Conservation (phyloP, 2,888 invertebrate species). For the Encarsia formosa region DNA sequence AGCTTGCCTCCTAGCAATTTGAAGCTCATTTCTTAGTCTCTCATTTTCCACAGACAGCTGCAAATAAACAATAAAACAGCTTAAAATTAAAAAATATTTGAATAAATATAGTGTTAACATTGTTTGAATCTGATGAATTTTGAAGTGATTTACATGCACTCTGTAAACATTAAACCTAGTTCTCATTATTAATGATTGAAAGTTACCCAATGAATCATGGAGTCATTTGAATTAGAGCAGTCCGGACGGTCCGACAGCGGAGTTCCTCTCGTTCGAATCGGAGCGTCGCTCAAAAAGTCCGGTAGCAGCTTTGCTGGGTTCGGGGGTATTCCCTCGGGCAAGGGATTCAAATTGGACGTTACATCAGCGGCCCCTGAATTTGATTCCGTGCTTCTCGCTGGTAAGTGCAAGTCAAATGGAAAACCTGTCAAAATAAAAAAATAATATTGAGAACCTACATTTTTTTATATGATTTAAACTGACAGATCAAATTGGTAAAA, state of each 20-base stretch:
- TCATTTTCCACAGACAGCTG: slow-evolving; percentile 50
- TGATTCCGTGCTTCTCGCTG: slow-evolving; percentile 26
- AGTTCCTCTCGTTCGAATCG: slow-evolving; percentile 53
- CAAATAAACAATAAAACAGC: no score
- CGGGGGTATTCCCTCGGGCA: slow-evolving; percentile 42
- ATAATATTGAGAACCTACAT: no score
- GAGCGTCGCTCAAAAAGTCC: slow-evolving; percentile 70
- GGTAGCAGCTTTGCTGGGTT: slow-evolving; percentile 60
- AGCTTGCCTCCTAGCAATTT: slow-evolving; percentile 55
- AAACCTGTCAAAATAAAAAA: slow-evolving; percentile 32
- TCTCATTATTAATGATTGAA: not conserved
- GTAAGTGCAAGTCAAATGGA: slow-evolving; percentile 44
- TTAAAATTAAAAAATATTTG: slow-evolving; percentile 11
- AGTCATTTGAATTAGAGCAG: slow-evolving; percentile 30
- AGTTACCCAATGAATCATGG: slow-evolving; percentile 30
- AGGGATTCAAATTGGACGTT: slow-evolving; percentile 28
- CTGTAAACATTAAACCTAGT: not conserved
- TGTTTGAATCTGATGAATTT: no score
- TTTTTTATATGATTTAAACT: no score
- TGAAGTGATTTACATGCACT: no score
- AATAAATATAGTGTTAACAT: slow-evolving; percentile 1
- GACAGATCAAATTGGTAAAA: not conserved
- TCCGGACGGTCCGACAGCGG: slow-evolving; percentile 32
- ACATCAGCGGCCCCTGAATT: not conserved
- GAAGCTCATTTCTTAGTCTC: slow-evolving; percentile 57